Conservation (phyloP, 2,113 vertebrate genomes). For the Dipodomys ordii region DNA sequence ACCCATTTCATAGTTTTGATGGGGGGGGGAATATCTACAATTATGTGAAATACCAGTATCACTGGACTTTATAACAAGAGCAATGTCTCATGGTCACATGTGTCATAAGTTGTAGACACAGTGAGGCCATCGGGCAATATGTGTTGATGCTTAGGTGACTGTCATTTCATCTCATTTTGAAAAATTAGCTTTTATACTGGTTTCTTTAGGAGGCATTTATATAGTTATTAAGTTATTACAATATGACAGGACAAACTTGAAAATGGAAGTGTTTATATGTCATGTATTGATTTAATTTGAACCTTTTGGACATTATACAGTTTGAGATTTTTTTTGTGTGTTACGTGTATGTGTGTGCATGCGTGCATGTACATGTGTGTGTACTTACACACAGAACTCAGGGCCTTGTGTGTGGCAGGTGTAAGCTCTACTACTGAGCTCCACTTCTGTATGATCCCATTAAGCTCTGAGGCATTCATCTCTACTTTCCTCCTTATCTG, state of each 20-base stretch:
- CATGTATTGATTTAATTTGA: not conserved
- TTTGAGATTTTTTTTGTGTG: too few species aligned
- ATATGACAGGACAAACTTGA: not conserved
- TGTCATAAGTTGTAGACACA: rapidly evolving
- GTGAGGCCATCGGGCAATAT: not conserved
- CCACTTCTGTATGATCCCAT: not conserved
- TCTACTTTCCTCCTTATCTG: not conserved
- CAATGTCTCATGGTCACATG: rapidly evolving
- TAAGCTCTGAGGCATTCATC: not conserved
- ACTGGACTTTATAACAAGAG: not conserved
- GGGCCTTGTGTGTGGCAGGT: not conserved
- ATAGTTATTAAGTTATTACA: not conserved
- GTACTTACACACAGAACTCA: not conserved
- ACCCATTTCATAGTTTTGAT: not conserved
- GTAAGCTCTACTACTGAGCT: not conserved
- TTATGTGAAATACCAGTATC: not conserved
- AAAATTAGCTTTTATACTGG: not conserved
- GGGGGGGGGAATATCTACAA: not conserved
- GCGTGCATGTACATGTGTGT: too few species aligned
- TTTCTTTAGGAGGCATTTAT: not conserved
- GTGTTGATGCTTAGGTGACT: not conserved
- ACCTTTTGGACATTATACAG: not conserved
- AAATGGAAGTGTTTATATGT: not conserved
- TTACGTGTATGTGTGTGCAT: not conserved
- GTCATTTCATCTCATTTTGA: not conserved